These are phyloP conservation scores for Catalaphyllia jardinei DNA, from an alignment of 64 coral and sea anemone species.

Conservation along the genomic window DNA sequence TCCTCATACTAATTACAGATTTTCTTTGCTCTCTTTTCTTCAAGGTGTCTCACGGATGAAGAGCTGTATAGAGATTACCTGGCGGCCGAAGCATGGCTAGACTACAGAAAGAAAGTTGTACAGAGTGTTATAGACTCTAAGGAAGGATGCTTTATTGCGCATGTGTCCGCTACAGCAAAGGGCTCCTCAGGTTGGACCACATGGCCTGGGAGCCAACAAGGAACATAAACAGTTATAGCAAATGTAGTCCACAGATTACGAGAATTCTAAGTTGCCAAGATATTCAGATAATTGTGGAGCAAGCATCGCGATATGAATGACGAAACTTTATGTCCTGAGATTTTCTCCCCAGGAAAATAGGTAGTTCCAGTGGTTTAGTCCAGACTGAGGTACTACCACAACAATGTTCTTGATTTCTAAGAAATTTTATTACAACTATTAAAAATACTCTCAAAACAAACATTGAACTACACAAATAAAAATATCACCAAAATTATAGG, in stretches of 20 bases:
- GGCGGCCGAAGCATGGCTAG: conserved; percentile 55
- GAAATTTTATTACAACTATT: not conserved
- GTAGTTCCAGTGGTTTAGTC: too few species aligned
- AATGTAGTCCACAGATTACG: not conserved
- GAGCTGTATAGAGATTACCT: conserved; percentile 57
- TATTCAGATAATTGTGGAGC: too few species aligned
- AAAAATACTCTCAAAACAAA: not conserved
- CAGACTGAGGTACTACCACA: too few species aligned
- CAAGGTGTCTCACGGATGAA: conserved; percentile 41
- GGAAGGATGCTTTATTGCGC: conserved; percentile 33
- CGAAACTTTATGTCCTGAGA: too few species aligned
- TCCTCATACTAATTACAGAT: too few species aligned
- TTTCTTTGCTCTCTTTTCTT: not conserved
- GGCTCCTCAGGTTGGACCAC: conserved; percentile 46
- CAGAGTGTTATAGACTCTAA: conserved; percentile 51
- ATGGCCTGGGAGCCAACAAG: conserved; percentile 29
- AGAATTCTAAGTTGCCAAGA: too few species aligned
- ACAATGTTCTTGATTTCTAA: too few species aligned
- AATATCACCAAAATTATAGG: not conserved
- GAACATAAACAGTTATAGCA: not conserved
- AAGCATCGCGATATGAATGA: too few species aligned
- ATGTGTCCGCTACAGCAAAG: conserved; percentile 40
- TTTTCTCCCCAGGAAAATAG: too few species aligned
- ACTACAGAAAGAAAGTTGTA: conserved; percentile 69
- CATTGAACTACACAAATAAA: not conserved